Conservation (phyloP, 2,888 invertebrate genomes). For the Plagodis pulveraria region DNA sequence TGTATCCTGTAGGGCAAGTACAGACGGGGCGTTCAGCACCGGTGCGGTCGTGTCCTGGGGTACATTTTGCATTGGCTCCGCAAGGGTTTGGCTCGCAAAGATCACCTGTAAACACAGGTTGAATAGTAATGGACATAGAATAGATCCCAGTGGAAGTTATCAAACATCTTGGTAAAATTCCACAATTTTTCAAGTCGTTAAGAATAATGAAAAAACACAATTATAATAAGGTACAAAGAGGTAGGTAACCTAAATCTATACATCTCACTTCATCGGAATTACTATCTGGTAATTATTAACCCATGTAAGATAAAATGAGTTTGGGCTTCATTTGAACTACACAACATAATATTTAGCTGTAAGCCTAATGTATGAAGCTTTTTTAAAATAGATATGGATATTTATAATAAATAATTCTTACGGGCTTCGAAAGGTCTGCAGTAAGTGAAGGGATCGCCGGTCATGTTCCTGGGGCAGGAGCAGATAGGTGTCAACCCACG, state of each 20-base stretch:
- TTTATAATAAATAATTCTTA: slow-evolving; percentile 62
- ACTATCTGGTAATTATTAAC: no score
- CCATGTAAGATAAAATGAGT: no score
- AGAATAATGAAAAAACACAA: no score
- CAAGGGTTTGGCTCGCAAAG: slow-evolving; percentile 95
- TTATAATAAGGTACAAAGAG: no score
- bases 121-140: slow-evolving; percentile 6
- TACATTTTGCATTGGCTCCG: slow-evolving; percentile 90
- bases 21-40: slow-evolving; percentile 94
- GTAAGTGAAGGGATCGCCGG: slow-evolving; percentile 92
- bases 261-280: no score
- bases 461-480: slow-evolving; percentile 94
- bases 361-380: background rate
- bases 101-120: slow-evolving; percentile 83
- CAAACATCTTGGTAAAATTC: background rate
- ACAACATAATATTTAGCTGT: background rate
- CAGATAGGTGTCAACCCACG: slow-evolving; percentile 93
- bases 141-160: slow-evolving; percentile 20
- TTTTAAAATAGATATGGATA: background rate
- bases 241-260: no score
- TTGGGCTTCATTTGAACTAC: background rate
- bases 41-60: slow-evolving; percentile 92
- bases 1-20: slow-evolving; percentile 91
- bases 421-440: slow-evolving; percentile 93
- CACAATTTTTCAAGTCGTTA: no score